phyloP scores from a whole-genome alignment of 1,140 invertebrate genomes.

The Diabrotica undecimpunctata region DNA sequence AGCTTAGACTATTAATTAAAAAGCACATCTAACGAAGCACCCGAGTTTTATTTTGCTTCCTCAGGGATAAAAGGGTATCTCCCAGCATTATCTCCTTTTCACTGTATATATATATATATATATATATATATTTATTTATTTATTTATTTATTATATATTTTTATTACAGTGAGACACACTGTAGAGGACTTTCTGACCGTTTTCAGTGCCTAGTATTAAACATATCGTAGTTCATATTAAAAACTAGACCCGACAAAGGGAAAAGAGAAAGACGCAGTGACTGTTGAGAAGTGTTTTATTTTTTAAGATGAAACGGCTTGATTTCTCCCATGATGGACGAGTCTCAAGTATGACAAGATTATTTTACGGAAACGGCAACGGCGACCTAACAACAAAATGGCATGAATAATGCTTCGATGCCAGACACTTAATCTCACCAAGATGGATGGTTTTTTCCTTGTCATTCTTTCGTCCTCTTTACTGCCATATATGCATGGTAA shows the following conservation, averaged over 20 bases:
- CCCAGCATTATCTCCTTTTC: too few relatives aligned
- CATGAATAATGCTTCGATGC: slow-evolving; percentile 2
- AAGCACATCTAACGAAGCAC: too few relatives aligned
- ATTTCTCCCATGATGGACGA: background rate
- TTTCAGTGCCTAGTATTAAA: too few relatives aligned
- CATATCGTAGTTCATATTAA: background rate
- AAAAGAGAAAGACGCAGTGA: background rate
- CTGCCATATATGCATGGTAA: background rate
- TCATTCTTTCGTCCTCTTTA: background rate
- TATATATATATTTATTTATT: too few relatives aligned
- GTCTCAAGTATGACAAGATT: slow-evolving; percentile 2
- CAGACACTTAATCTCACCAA: slow-evolving; percentile 2
- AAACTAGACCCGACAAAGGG: background rate
- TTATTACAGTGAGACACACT: too few relatives aligned
- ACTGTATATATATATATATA: too few relatives aligned
- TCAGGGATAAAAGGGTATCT: too few relatives aligned
- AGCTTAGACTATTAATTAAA: too few relatives aligned
- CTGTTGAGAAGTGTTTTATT: slow-evolving; percentile 2
- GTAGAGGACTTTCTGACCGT: too few relatives aligned
- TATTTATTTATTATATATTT: too few relatives aligned
- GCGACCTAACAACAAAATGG: slow-evolving; percentile 1
- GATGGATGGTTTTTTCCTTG: background rate
- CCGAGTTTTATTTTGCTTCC: too few relatives aligned
- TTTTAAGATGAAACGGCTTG: slow-evolving; percentile 2
- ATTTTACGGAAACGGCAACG: slow-evolving; percentile 1